Evolutionary conservation across 2,888 invertebrate species (phyloP).

Genomic region (Amiota mariae): DNA sequence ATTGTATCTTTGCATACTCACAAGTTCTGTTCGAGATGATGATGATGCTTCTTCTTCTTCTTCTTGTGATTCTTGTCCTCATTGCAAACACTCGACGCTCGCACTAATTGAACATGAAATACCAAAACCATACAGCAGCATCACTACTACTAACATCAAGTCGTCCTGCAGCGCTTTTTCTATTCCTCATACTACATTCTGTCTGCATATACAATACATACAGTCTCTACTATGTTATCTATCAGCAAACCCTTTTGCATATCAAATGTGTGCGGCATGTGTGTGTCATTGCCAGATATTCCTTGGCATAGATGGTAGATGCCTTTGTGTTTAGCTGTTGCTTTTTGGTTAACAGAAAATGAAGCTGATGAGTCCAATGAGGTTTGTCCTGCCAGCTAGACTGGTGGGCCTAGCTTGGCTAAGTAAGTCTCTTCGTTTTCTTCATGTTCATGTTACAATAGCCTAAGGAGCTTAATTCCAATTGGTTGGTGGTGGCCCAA

Average conservation of each 20-base stretch:
- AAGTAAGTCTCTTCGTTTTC: not conserved
- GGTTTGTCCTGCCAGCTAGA: not conserved
- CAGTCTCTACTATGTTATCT: too few species aligned
- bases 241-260: too few species aligned
- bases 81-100: constrained; percentile 7
- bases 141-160: not conserved
- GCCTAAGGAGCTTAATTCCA: constrained; percentile 13
- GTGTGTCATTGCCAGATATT: constrained; percentile 8
- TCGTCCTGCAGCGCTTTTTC: constrained; percentile 36
- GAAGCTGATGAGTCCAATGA: not conserved
- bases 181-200: not conserved
- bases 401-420: too few species aligned
- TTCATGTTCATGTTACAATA: not conserved
- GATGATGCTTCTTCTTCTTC: not conserved
- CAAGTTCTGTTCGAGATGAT: not conserved
- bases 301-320: constrained; percentile 8
- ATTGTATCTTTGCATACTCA: not conserved
- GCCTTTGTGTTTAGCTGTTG: constrained; percentile 5
- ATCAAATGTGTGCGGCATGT: not conserved
- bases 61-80: not conserved
- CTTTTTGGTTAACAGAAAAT: not conserved
- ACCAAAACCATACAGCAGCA: constrained; percentile 38
- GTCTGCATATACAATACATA: not conserved
- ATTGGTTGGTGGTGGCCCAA: not conserved
- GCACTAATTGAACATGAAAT: constrained; percentile 66